These are phyloP conservation scores for Melanotaenia duboulayi DNA, from an alignment of 2,113 vertebrate species.

Conservation along the genomic window DNA sequence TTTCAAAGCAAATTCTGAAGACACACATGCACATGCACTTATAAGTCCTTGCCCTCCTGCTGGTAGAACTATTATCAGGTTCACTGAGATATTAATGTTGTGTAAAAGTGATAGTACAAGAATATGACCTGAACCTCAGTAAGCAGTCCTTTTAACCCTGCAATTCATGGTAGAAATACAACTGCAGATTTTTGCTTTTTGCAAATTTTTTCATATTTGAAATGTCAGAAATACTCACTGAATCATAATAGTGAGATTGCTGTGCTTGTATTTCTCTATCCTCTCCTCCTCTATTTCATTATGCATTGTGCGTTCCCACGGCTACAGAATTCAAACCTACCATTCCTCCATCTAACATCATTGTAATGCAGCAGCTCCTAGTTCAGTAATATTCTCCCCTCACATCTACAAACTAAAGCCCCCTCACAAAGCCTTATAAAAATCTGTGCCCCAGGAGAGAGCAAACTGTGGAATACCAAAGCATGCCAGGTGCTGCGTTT, in stretches of 20 bases:
- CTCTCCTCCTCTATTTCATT: slow-evolving; percentile 24
- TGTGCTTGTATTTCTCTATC: slow-evolving; percentile 18
- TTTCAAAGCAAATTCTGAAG: not conserved
- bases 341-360: slow-evolving; percentile 54
- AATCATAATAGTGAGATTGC: slow-evolving; percentile 14
- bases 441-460: slow-evolving; percentile 60
- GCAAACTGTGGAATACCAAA: slow-evolving; percentile 68
- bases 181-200: not conserved
- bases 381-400: slow-evolving; percentile 67
- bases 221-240: slow-evolving; percentile 2
- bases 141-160: not conserved
- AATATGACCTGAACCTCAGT: not conserved
- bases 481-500: slow-evolving; percentile 59
- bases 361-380: slow-evolving; percentile 69
- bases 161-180: not conserved
- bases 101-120: not conserved
- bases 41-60: not conserved
- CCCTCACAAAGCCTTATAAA: slow-evolving; percentile 70
- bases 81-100: not conserved
- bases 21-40: not conserved
- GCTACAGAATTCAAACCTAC: slow-evolving; percentile 51
- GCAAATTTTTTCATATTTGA: not conserved
- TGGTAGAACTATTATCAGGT: slow-evolving; percentile 10
- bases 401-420: slow-evolving; percentile 67
- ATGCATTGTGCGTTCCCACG: slow-evolving; percentile 39